Evolutionary conservation across 2,888 invertebrate genomes (phyloP).

Genomic region (Oligia latruncula): DNA sequence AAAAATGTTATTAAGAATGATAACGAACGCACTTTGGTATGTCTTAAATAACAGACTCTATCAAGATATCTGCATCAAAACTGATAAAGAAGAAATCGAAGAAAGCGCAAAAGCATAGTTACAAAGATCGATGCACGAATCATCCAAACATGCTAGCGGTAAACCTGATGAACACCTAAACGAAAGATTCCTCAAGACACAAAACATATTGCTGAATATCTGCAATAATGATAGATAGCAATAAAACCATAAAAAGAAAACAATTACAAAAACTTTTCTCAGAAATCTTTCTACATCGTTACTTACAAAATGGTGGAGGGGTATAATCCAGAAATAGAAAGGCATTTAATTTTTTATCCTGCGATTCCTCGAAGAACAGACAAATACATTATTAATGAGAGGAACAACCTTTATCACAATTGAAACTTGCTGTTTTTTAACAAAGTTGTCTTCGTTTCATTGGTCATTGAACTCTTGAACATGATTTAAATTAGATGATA

Average conservation of each 20-base stretch:
- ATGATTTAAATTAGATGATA: conserved; percentile 63
- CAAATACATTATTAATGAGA: conserved; percentile 62
- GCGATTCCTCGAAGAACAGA: conserved; percentile 48
- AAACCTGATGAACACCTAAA: too few species aligned
- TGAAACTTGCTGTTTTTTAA: conserved; percentile 56
- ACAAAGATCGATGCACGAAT: too few species aligned
- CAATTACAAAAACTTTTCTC: conserved; percentile 3
- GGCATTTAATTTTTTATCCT: conserved; percentile 50
- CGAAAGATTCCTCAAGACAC: too few species aligned
- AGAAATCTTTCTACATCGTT: conserved; percentile 18
- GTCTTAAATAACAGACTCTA: too few species aligned
- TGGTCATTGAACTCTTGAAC: conserved; percentile 51
- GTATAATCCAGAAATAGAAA: conserved; percentile 38
- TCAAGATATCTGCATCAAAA: too few species aligned
- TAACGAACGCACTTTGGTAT: too few species aligned
- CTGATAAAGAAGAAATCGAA: too few species aligned
- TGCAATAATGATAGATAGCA: too few species aligned
- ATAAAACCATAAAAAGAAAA: background rate
- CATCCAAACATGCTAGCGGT: too few species aligned
- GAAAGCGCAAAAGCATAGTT: too few species aligned
- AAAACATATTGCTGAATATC: too few species aligned
- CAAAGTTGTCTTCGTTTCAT: conserved; percentile 56
- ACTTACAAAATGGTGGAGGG: conserved; percentile 3
- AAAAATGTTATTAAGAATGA: too few species aligned
- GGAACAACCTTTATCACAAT: conserved; percentile 56